Percentiles rank a stretch among this genome's conserved stretches.
Evolutionary conservation across 2,797 vertebrate genomes (phyloP).

Genomic region (Urocyon cinereoargenteus): DNA sequence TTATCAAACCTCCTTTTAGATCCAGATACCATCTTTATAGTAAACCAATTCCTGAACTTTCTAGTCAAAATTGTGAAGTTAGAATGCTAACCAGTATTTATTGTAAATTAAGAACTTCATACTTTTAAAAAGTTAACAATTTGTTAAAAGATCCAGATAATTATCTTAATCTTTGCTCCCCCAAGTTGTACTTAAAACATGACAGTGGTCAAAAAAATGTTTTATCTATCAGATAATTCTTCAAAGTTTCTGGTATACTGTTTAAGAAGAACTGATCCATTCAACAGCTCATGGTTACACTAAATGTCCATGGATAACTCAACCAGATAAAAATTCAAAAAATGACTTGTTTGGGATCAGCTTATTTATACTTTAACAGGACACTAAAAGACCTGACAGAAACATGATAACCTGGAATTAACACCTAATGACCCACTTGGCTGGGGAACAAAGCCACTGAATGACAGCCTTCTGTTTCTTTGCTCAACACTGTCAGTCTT

Average conservation of each 20-base stretch:
- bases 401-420: conserved; percentile 59
- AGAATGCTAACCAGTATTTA: conserved; percentile 21
- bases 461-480: background rate
- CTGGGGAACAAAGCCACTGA: conserved; percentile 13
- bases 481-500: background rate
- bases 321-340: conserved; percentile 37
- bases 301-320: conserved; percentile 28
- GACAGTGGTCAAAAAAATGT: conserved; percentile 5
- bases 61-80: conserved; percentile 38
- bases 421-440: background rate
- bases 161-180: background rate
- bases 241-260: conserved; percentile 4
- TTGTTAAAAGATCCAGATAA: conserved; percentile 1
- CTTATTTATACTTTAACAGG: conserved; percentile 44
- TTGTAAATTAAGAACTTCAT: conserved; percentile 24
- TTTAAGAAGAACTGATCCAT: conserved; percentile 11
- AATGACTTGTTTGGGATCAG: conserved; percentile 1
- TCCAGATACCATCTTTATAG: conserved; percentile 53
- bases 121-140: conserved; percentile 29
- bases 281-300: background rate
- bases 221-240: conserved; percentile 22
- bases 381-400: conserved; percentile 13
- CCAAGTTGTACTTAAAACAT: conserved; percentile 46
- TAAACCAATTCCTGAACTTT: conserved; percentile 24
- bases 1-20: conserved; percentile 38